phyloP scores from a whole-genome alignment of 2,888 invertebrate species.

The Oligia latruncula region DNA sequence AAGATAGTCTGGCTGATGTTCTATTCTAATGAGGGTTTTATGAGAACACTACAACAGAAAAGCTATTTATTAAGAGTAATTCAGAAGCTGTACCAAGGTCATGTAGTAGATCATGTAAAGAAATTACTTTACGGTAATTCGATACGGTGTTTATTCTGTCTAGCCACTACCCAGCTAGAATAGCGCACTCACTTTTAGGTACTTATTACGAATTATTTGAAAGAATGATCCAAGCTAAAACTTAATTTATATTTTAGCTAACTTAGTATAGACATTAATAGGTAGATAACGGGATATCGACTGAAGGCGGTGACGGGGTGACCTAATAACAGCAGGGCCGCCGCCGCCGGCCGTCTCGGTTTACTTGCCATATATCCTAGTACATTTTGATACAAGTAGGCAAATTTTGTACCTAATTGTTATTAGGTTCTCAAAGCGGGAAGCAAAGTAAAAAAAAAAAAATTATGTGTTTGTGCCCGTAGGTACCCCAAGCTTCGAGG shows the following conservation, averaged over 20 bases:
- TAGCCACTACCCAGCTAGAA: not conserved
- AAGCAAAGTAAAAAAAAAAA: not conserved
- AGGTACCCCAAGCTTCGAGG: constrained; percentile 84
- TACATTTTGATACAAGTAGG: not conserved
- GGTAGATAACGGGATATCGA: not conserved
- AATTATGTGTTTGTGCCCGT: constrained; percentile 15
- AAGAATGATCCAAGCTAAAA: not conserved
- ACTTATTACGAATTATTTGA: not conserved
- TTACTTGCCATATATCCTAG: not conserved
- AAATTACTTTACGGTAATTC: constrained; percentile 30
- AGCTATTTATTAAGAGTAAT: constrained; percentile 19
- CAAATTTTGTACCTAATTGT: not conserved
- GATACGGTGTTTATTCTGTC: constrained; percentile 6
- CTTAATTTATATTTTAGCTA: not conserved
- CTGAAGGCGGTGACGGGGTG: not conserved
- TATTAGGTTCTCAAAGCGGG: not conserved
- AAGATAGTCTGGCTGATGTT: constrained; percentile 9
- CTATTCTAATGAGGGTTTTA: constrained; percentile 39
- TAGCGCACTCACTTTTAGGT: not conserved
- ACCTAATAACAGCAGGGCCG: not conserved
- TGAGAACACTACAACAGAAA: constrained; percentile 4
- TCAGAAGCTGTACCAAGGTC: constrained; percentile 27
- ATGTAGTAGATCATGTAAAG: constrained; percentile 9
- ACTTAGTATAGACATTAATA: not conserved
- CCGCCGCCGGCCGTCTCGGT: not conserved